Evolutionary conservation across 2,888 invertebrate genomes (phyloP).

Genomic region (Melangyna quadrimaculata): DNA sequence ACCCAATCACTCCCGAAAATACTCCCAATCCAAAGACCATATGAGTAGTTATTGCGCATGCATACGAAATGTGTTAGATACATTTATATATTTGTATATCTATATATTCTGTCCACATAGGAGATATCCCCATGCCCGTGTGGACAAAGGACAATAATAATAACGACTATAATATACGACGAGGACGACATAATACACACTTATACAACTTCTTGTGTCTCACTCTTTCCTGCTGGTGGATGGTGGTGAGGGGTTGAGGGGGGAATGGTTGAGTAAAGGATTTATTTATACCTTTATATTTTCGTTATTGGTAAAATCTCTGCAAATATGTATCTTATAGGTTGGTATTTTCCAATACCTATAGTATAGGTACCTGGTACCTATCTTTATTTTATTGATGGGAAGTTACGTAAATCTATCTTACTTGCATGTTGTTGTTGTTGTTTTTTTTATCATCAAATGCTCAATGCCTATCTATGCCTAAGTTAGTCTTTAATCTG

Average conservation of each 20-base stretch:
- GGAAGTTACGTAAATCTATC: neutral
- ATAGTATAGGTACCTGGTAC: too few species aligned
- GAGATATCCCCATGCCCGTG: constrained; percentile 39
- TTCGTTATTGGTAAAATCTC: constrained; percentile 13
- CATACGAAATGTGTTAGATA: constrained; percentile 58
- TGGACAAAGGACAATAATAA: constrained; percentile 68
- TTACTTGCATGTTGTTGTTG: neutral
- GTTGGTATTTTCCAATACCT: too few species aligned
- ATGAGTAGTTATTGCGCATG: constrained; percentile 72
- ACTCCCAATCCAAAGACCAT: constrained; percentile 69
- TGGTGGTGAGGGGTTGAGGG: too few species aligned
- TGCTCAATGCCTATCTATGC: neutral
- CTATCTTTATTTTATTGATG: neutral
- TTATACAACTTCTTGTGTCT: constrained; percentile 8
- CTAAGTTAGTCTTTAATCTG: too few species aligned
- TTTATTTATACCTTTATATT: constrained; percentile 39
- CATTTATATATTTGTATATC: neutral
- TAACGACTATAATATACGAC: constrained; percentile 39
- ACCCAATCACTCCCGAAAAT: constrained; percentile 72
- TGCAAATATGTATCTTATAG: constrained; percentile 16
- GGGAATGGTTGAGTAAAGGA: too few species aligned
- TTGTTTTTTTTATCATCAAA: neutral
- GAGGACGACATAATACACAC: constrained; percentile 14
- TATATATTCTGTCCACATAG: constrained; percentile 50
- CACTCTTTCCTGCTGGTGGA: constrained; percentile 39